Percentiles rank a stretch among this genome's conserved stretches.
Conservation (phyloP, 2,113 vertebrate species). For the Oncorhynchus nerka region DNA sequence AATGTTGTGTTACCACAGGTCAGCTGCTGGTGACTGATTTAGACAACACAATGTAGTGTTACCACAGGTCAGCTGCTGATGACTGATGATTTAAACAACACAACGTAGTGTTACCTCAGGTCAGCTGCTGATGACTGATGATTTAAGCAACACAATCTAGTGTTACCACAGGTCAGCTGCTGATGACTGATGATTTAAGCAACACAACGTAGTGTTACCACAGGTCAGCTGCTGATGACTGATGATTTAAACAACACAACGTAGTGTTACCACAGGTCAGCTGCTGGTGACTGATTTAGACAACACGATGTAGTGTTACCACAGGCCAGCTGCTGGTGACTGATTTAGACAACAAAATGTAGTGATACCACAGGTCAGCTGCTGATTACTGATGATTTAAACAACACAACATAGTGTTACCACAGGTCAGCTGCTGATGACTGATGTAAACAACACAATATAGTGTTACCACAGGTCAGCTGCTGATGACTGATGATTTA, state of each 20-base stretch:
- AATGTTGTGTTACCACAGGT: neutral
- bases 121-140: too few relatives aligned
- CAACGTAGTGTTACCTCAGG: neutral
- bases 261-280: neutral
- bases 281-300: neutral
- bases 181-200: neutral
- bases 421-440: too few relatives aligned
- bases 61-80: too few relatives aligned
- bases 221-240: too few relatives aligned
- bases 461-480: neutral
- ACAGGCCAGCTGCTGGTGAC: too few relatives aligned
- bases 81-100: neutral
- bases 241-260: neutral
- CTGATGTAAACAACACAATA: neutral
- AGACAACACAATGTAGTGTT: neutral
- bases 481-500: neutral
- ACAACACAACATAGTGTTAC: neutral
- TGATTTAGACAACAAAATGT: neutral
- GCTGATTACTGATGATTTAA: neutral
- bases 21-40: neutral
- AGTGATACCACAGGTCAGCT: neutral
- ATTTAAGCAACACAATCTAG: neutral
- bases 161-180: neutral
- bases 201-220: neutral
- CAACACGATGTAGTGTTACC: neutral